Conservation (phyloP, 2,797 vertebrate genomes). For the Molossus molossus region DNA sequence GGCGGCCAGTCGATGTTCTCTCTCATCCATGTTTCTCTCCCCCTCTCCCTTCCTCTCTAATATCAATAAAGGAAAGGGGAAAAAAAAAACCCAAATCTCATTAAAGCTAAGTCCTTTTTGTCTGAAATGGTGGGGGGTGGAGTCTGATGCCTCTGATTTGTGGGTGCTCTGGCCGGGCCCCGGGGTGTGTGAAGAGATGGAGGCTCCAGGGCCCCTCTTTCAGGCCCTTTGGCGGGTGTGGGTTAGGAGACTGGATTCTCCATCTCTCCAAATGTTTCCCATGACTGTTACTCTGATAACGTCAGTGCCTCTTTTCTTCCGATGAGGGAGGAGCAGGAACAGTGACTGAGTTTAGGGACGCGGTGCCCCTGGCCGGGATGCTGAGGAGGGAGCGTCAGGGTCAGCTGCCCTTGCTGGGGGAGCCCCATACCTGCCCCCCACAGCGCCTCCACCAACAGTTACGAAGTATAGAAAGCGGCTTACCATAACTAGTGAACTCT, state of each 20-base stretch:
- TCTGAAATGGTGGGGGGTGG: background rate
- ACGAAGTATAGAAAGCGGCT: background rate
- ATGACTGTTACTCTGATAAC: accelerated
- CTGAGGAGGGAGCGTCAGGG: accelerated
- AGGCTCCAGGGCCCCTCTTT: accelerated
- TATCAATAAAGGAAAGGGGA: too few species aligned
- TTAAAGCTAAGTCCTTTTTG: background rate
- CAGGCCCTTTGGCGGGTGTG: background rate
- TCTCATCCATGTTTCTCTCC: too few species aligned
- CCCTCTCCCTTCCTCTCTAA: too few species aligned
- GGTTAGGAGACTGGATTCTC: background rate
- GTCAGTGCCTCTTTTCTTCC: background rate
- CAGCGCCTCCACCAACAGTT: background rate
- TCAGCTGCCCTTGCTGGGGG: background rate
- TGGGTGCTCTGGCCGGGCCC: background rate
- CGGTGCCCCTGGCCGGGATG: background rate
- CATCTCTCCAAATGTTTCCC: too few species aligned
- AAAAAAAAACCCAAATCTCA: background rate
- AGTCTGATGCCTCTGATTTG: too few species aligned
- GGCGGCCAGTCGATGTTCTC: too few species aligned
- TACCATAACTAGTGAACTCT: constrained; percentile 77
- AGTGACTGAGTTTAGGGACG: accelerated
- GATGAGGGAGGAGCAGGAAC: accelerated
- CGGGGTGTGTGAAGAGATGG: background rate
- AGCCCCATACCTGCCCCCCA: background rate